phyloP scores from a whole-genome alignment of 2,113 vertebrate genomes.

The Neoarius graeffei region DNA sequence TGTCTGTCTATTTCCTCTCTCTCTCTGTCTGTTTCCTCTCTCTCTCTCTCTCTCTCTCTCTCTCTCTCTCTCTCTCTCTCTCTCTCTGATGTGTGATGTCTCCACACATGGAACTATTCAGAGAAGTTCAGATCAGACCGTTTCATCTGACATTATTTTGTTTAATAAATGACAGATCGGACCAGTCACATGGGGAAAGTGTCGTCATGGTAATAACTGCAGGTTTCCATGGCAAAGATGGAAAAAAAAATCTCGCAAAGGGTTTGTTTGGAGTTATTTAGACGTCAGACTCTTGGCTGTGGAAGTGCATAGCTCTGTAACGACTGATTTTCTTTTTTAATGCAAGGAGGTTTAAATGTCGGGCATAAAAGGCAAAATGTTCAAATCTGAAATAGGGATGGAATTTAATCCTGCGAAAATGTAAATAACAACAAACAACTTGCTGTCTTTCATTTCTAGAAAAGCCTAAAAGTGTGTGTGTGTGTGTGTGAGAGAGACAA shows the following conservation, averaged over 20 bases:
- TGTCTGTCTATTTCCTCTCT: background rate
- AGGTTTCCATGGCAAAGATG: background rate
- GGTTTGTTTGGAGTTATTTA: background rate
- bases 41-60: background rate
- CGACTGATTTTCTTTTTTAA: background rate
- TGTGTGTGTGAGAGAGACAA: no score
- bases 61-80: background rate
- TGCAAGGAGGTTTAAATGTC: background rate
- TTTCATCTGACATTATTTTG: background rate
- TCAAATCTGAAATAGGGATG: background rate
- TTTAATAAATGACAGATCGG: slow-evolving; percentile 1
- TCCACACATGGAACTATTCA: slow-evolving; percentile 3
- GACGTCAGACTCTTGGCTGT: background rate
- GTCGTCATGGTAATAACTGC: slow-evolving; percentile 5
- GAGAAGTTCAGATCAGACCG: background rate
- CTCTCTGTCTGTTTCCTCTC: background rate
- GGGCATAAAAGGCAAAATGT: background rate
- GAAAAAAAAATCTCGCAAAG: background rate
- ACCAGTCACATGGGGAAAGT: background rate
- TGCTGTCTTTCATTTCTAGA: background rate
- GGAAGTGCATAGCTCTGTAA: background rate
- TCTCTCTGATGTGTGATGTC: slow-evolving; percentile 33
- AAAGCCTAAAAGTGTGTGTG: no score
- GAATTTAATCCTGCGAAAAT: background rate
- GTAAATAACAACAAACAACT: background rate